Percentiles rank a stretch among this genome's conserved stretches.
phyloP scores from a whole-genome alignment of 2,113 vertebrate genomes.

The Bothrops jararaca region DNA sequence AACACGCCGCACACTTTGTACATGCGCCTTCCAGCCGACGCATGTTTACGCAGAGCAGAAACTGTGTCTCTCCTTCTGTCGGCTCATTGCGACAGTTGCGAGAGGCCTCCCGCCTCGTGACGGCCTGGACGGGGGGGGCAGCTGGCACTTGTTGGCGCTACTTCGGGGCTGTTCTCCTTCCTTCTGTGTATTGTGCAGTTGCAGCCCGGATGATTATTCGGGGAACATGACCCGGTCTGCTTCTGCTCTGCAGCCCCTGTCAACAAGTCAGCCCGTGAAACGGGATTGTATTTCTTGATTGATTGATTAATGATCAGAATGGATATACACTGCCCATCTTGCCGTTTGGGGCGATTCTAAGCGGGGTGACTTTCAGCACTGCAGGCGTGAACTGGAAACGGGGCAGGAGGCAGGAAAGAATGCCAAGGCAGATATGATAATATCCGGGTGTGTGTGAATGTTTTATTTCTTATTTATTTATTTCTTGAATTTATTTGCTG shows the following conservation, averaged over 20 bases:
- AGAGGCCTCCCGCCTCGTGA: neutral
- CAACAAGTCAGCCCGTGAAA: neutral
- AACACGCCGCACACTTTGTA: neutral
- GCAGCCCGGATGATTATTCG: neutral
- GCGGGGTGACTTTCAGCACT: neutral
- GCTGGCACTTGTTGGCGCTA: neutral
- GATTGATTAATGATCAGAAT: neutral
- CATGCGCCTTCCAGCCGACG: neutral
- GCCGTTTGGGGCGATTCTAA: neutral
- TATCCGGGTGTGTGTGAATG: neutral
- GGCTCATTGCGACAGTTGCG: neutral
- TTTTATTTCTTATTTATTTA: neutral
- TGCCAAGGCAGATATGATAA: too few species aligned
- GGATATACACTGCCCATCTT: neutral
- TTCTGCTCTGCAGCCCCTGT: neutral
- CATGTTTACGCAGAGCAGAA: neutral
- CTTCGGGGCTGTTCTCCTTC: neutral
- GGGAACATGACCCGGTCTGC: neutral
- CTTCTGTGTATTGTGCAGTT: accelerated
- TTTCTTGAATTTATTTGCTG: too few species aligned
- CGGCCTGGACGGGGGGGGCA: too few species aligned
- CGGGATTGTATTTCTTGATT: neutral
- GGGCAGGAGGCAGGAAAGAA: neutral
- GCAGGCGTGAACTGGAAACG: neutral
- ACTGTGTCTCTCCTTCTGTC: neutral